A percentile compares a stretch with the other conserved stretches of the same genome.
phyloP scores from a whole-genome alignment of 2,888 invertebrate genomes.

The Parasteatoda lunata region DNA sequence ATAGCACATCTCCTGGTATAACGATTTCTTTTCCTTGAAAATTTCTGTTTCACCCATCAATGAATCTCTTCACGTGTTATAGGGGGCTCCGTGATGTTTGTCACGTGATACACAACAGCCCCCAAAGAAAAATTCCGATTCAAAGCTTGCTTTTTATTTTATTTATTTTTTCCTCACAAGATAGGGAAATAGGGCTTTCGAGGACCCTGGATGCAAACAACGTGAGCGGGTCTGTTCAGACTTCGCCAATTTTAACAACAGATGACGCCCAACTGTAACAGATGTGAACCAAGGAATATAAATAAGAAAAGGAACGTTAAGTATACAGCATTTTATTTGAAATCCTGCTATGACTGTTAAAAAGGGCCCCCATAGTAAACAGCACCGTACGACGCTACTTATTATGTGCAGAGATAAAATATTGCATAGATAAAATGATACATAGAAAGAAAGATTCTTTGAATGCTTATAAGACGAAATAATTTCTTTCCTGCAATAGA shows the following conservation, averaged over 20 bases:
- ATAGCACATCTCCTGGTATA: conserved; percentile 2
- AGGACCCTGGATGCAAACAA: conserved; percentile 35
- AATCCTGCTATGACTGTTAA: too few species aligned
- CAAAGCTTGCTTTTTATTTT: neutral
- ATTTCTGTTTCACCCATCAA: conserved; percentile 12
- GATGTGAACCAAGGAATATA: conserved; percentile 52
- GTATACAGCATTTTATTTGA: too few species aligned
- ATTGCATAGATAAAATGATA: too few species aligned
- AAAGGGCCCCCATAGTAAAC: too few species aligned
- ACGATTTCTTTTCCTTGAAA: conserved; percentile 11
- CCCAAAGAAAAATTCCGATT: neutral
- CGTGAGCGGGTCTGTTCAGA: conserved; percentile 11
- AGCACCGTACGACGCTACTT: too few species aligned
- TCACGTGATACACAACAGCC: conserved; percentile 59
- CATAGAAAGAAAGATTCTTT: too few species aligned
- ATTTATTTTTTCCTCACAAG: neutral
- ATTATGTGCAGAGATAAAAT: too few species aligned
- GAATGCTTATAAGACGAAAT: too few species aligned
- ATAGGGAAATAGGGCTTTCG: conserved; percentile 12
- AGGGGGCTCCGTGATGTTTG: conserved; percentile 31
- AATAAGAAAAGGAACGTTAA: neutral
- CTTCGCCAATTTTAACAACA: conserved; percentile 44
- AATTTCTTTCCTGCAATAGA: too few species aligned
- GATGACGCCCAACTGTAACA: conserved; percentile 62
- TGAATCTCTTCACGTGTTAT: conserved; percentile 29